These are phyloP conservation scores for Sebastes ruberrimus DNA, from an alignment of 2,797 vertebrate species.

Conservation along the genomic window DNA sequence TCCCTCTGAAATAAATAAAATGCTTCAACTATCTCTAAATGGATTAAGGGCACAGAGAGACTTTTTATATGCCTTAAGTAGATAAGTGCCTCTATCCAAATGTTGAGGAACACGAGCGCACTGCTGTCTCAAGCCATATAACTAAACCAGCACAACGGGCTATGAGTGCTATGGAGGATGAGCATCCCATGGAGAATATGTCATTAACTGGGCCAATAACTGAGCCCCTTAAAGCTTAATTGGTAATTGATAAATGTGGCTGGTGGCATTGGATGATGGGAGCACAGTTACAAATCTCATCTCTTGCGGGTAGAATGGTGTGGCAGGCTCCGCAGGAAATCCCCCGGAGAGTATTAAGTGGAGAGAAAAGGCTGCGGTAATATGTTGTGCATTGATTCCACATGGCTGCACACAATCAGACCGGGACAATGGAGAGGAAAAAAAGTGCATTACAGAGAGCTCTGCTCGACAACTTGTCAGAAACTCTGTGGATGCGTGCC, in stretches of 20 bases:
- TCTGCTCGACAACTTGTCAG: constrained; percentile 16
- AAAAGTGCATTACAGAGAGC: constrained; percentile 43
- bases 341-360: constrained; percentile 62
- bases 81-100: constrained; percentile 28
- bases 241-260: constrained; percentile 73
- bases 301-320: constrained; percentile 34
- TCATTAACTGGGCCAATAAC: constrained; percentile 68
- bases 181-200: constrained; percentile 49
- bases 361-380: constrained; percentile 69
- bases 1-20: constrained; percentile 42
- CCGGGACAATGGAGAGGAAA: constrained; percentile 41
- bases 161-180: constrained; percentile 10
- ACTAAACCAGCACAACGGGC: constrained; percentile 40
- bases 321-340: constrained; percentile 48
- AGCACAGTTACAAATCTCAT: constrained; percentile 67
- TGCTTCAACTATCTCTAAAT: constrained; percentile 15
- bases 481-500: constrained; percentile 31
- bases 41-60: constrained; percentile 35
- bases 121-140: not conserved
- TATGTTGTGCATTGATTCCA: constrained; percentile 74
- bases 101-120: not conserved
- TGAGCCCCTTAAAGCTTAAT: constrained; percentile 67
- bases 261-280: constrained; percentile 35
- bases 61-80: constrained; percentile 21
- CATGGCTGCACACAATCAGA: constrained; percentile 74